Evolutionary conservation across 2,888 invertebrate species (phyloP).

Genomic region (Drosophila kanekoi): DNA sequence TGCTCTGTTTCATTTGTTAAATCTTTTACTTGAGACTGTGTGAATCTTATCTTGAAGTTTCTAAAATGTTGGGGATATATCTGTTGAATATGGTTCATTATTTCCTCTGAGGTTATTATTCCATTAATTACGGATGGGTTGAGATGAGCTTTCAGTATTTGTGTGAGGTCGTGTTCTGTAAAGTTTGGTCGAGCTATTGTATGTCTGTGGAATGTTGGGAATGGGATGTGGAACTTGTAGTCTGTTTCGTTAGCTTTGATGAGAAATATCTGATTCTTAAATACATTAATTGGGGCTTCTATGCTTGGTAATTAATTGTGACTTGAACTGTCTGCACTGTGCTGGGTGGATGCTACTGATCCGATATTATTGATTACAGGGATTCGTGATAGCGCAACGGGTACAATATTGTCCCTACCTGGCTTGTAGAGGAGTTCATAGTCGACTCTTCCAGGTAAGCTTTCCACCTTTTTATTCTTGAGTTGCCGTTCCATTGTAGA

Average conservation of each 20-base stretch:
- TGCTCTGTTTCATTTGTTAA: neutral
- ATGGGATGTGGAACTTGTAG: constrained; percentile 19
- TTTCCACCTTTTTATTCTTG: constrained; percentile 42
- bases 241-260: neutral
- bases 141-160: too few species aligned
- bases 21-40: neutral
- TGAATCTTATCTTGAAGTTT: neutral
- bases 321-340: constrained; percentile 38
- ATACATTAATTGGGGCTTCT: constrained; percentile 48
- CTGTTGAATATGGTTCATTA: constrained; percentile 15
- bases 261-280: neutral
- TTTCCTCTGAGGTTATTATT: constrained; percentile 10
- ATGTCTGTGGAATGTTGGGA: constrained; percentile 16
- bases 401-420: constrained; percentile 54
- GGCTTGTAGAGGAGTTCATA: constrained; percentile 78
- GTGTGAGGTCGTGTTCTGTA: too few species aligned
- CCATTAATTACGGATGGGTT: constrained; percentile 7
- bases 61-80: constrained; percentile 8
- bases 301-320: constrained; percentile 34
- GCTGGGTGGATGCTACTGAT: constrained; percentile 27
- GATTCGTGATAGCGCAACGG: neutral
- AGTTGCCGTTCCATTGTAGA: constrained; percentile 15
- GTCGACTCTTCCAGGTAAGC: constrained; percentile 37
- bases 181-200: neutral
- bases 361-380: neutral